These are phyloP conservation scores for Cabera pusaria DNA, from an alignment of 2,888 invertebrate genomes.

Conservation along the genomic window DNA sequence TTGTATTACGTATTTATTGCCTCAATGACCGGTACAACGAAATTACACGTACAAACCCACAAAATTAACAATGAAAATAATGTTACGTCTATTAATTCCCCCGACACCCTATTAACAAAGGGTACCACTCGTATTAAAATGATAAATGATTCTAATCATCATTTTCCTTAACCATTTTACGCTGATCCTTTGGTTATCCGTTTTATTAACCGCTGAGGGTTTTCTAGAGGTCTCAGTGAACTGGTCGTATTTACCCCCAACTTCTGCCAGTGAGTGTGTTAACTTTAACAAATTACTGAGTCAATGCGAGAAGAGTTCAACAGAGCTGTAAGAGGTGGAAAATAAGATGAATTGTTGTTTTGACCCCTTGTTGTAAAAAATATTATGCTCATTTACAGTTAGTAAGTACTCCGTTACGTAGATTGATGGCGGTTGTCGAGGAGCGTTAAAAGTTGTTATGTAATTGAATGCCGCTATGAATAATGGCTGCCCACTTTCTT, in stretches of 20 bases:
- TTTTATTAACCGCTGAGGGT: conserved; percentile 16
- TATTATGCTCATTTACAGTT: conserved; percentile 46
- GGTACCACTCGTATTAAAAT: conserved; percentile 77
- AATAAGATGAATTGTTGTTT: conserved; percentile 68
- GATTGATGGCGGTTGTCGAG: conserved; percentile 9
- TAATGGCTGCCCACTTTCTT: no score
- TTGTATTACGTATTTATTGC: conserved; percentile 46
- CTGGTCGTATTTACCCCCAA: conserved; percentile 60
- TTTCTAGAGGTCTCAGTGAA: conserved; percentile 37
- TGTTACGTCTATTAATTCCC: conserved; percentile 76
- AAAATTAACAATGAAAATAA: conserved; percentile 78
- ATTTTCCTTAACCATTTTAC: conserved; percentile 51
- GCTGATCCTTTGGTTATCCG: conserved; percentile 14
- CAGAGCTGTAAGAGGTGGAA: conserved; percentile 51
- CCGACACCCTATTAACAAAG: conserved; percentile 72
- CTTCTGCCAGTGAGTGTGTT: conserved; percentile 62
- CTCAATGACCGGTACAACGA: conserved; percentile 46
- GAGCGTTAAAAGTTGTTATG: conserved; percentile 4
- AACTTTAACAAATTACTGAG: conserved; percentile 77
- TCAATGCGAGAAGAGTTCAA: conserved; percentile 66
- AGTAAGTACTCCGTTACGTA: conserved; percentile 7
- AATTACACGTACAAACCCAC: conserved; percentile 60
- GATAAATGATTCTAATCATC: conserved; percentile 78
- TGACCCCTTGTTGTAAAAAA: conserved; percentile 61
- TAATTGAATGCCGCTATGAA: conserved; percentile 10